Conservation (phyloP, 2,888 invertebrate species). For the Cataglyphis altisquamis region DNA sequence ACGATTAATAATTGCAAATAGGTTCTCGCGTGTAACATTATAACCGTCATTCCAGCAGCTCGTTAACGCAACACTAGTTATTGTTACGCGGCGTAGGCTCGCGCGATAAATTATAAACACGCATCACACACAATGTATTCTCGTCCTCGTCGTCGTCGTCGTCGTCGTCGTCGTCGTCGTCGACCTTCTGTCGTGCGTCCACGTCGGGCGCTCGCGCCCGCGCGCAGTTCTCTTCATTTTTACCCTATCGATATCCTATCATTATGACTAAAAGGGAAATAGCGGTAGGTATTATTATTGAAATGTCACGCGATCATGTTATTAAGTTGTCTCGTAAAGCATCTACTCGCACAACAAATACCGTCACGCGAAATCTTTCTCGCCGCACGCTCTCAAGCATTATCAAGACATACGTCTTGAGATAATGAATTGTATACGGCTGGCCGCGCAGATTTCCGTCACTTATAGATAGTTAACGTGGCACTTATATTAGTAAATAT, state of each 20-base stretch:
- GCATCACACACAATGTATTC: slow-evolving; percentile 27
- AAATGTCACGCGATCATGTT: slow-evolving; percentile 52
- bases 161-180: neutral
- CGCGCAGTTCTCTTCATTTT: slow-evolving; percentile 31
- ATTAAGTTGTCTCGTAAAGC: slow-evolving; percentile 48
- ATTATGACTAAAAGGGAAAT: slow-evolving; percentile 46
- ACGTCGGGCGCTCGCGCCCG: slow-evolving; percentile 26
- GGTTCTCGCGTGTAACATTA: slow-evolving; percentile 17
- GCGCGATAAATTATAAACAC: slow-evolving; percentile 42
- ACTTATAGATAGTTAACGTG: slow-evolving; percentile 36
- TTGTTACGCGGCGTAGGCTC: slow-evolving; percentile 16
- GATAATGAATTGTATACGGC: slow-evolving; percentile 39
- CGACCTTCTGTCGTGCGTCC: slow-evolving; percentile 45
- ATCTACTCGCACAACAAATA: slow-evolving; percentile 45
- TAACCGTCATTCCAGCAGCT: slow-evolving; percentile 35
- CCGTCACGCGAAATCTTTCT: slow-evolving; percentile 41
- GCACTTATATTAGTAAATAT: neutral
- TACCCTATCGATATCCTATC: slow-evolving; percentile 50
- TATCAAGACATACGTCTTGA: neutral
- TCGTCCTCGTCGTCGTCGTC: slow-evolving; percentile 23
- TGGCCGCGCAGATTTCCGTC: slow-evolving; percentile 40
- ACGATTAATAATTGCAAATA: slow-evolving; percentile 18
- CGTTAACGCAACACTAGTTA: slow-evolving; percentile 41
- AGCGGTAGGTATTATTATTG: slow-evolving; percentile 51
- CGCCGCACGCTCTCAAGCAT: neutral